Conservation (phyloP, 35 echinoderm and acorn worm genomes). For the Ophioderma brevispina region DNA sequence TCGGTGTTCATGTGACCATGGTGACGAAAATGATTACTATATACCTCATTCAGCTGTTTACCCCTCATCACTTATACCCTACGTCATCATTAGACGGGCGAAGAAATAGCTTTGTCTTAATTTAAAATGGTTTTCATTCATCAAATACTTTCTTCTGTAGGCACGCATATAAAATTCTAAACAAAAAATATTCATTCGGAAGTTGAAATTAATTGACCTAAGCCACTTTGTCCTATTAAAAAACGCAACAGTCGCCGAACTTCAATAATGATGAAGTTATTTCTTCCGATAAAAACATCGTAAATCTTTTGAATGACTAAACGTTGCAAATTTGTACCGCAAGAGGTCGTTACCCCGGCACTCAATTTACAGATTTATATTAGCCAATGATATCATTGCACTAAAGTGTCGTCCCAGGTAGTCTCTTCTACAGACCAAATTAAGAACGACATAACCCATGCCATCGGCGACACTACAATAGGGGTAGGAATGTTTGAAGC, state of each 20-base stretch:
- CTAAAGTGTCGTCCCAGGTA: not conserved
- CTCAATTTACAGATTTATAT: not conserved
- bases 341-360: not conserved
- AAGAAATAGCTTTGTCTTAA: not conserved
- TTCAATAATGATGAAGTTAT: not conserved
- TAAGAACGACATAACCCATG: too few relatives aligned
- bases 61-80: too few relatives aligned
- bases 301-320: not conserved
- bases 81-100: not conserved
- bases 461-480: too few relatives aligned
- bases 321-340: not conserved
- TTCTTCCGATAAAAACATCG: not conserved
- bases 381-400: not conserved
- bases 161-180: not conserved
- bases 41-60: too few relatives aligned
- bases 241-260: not conserved
- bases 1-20: too few relatives aligned
- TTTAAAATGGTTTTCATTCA: not conserved
- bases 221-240: not conserved
- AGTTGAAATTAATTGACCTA: conserved; percentile 6
- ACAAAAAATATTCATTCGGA: not conserved
- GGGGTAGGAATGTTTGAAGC: too few relatives aligned
- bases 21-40: too few relatives aligned
- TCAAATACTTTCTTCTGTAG: not conserved
- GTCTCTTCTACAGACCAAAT: too few relatives aligned